These are phyloP conservation scores for Prinia subflava DNA, from an alignment of 2,113 vertebrate species.

Conservation along the genomic window DNA sequence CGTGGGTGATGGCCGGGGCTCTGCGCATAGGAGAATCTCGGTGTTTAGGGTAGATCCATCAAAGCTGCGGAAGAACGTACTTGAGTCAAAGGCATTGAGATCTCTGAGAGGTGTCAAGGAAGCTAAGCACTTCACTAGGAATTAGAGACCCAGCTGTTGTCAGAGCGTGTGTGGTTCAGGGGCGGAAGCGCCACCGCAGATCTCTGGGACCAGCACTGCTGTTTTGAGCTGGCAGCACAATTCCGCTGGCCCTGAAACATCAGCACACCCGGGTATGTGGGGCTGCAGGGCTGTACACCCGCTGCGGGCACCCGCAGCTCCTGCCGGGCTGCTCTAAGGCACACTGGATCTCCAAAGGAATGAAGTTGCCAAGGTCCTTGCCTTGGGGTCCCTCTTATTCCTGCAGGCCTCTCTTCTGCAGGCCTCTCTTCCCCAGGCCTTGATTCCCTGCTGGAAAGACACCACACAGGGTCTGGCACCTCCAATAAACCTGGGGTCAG, in stretches of 20 bases:
- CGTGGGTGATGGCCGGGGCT: not conserved
- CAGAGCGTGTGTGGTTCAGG: not conserved
- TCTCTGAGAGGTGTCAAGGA: not conserved
- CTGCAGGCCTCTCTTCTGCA: not conserved
- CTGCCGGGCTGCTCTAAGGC: not conserved
- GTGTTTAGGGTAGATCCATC: fast-evolving
- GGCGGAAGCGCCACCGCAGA: fast-evolving
- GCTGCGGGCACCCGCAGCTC: fast-evolving
- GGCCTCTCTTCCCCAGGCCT: not conserved
- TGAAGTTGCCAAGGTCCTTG: not conserved
- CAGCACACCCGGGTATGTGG: not conserved
- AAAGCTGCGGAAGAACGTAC: fast-evolving
- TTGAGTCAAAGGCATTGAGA: fast-evolving
- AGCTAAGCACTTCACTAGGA: not conserved
- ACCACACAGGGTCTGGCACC: not conserved
- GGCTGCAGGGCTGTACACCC: not conserved
- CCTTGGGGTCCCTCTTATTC: fast-evolving
- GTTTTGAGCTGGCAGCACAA: not conserved
- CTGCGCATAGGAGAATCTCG: fast-evolving
- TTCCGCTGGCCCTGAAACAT: fast-evolving
- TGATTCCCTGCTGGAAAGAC: not conserved
- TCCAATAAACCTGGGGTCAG: not conserved
- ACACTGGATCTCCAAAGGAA: not conserved
- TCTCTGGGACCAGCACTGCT: not conserved
- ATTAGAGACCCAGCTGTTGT: no score